phyloP scores from a whole-genome alignment of 2,113 vertebrate species.

The Leptocoma aspasia region DNA sequence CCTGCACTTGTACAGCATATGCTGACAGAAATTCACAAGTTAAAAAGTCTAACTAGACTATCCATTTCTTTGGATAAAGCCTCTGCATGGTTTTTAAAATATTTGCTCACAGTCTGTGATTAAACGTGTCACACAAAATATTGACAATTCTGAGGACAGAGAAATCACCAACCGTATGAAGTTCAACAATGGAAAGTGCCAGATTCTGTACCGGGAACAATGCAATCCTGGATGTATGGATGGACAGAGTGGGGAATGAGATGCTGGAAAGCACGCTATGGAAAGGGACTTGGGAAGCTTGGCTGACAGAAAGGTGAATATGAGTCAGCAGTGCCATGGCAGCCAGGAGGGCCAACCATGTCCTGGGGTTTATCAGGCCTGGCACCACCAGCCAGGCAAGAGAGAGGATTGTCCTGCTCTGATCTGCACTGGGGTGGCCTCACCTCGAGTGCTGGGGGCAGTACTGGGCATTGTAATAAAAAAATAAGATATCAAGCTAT shows the following conservation, averaged over 20 bases:
- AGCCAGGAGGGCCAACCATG: fast-evolving
- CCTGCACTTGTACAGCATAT: background rate
- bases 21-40: background rate
- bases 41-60: background rate
- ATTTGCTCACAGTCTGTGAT: background rate
- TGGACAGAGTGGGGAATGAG: background rate
- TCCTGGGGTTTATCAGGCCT: background rate
- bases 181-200: background rate
- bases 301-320: background rate
- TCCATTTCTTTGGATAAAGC: background rate
- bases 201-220: background rate
- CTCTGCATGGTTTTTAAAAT: background rate
- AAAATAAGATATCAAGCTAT: background rate
- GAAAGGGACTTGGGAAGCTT: background rate
- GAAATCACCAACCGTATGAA: background rate
- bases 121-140: background rate
- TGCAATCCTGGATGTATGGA: background rate
- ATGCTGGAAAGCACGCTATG: fast-evolving
- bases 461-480: too few relatives aligned
- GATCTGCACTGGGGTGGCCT: fast-evolving
- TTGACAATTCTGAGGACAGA: background rate
- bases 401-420: background rate
- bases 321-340: background rate
- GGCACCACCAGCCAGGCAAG: fast-evolving
- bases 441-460: background rate